Evolutionary conservation across 2,797 vertebrate genomes (phyloP), one percentile per base, ranked within the genome.

Genomic region (Nasua narica): DNA sequence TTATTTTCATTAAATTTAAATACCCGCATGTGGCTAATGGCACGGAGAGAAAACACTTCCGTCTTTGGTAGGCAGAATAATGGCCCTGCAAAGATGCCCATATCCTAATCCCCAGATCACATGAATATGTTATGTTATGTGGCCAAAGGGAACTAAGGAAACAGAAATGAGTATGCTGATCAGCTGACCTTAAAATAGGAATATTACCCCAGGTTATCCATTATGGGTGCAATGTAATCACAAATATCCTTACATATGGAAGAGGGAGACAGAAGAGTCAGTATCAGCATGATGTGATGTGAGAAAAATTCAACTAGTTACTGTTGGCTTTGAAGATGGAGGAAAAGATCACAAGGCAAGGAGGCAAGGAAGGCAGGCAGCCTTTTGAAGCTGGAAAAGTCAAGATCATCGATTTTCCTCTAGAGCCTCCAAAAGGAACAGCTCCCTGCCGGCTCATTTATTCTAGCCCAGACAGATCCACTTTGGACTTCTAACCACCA

Each of bases 1-100:
- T 94, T 83, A 60, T 76, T 87, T 87, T 65, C 50, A 86, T 92
- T 93, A 91, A 35, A 90, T 85, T 87, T 81, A 87, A 93, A 86
- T 54, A 89, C 35, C 19, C 67, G 87, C 82, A 37, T 50, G 40
- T 37, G 58, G 40, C 65, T 83, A 79, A 23, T 15, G 19, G 62
- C 69, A 72, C 15, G 83, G 72, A 78, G 9, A 60, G 0, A 93
- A 43, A 90, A 69, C 16, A 84, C 85, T 93, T 69, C 72, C 32
- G n/a, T 15, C 72, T 62, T 37, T 67, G 12, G 5, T 46, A 83
- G 67, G 48, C 48, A 93, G 43, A 82, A 37, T 82, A 96, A 89
- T 25, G 29, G 21, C 40, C 40, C 86, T 89, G 83, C 43, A 67
- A 81, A 76, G 48, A 67, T 32, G 65, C 9, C 54, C 67, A 81